A percentile compares a stretch with the other conserved stretches of the same genome.
These are phyloP conservation scores for Malurus alboscapulatus DNA, from an alignment of 2,113 vertebrate species.

Conservation along the genomic window DNA sequence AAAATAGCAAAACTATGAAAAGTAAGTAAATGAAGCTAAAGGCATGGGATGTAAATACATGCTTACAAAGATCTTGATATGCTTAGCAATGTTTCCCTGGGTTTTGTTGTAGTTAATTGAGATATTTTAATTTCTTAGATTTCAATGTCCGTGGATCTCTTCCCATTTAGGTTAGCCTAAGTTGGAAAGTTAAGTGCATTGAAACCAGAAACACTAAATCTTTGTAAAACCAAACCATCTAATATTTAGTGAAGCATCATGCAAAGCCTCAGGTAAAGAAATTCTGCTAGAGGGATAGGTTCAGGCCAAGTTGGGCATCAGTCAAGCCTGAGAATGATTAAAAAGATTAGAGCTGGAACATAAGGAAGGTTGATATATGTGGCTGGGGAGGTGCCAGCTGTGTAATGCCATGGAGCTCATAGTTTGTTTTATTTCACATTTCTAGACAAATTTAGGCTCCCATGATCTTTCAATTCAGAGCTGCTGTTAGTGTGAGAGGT, in stretches of 20 bases:
- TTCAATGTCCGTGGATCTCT: neutral
- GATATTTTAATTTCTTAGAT: neutral
- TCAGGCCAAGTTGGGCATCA: neutral
- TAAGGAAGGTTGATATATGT: neutral
- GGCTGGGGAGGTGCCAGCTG: neutral
- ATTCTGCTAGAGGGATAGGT: neutral
- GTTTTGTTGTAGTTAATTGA: neutral
- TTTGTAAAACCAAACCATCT: neutral
- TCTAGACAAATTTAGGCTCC: neutral
- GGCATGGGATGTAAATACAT: neutral
- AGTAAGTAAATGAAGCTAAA: slow-evolving; percentile 3
- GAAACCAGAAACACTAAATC: neutral
- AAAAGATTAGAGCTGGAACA: neutral
- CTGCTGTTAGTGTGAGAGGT: neutral
- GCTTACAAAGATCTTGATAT: neutral
- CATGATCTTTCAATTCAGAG: neutral
- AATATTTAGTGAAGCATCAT: neutral
- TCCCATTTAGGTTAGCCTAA: neutral
- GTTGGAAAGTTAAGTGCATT: neutral
- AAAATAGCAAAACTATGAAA: neutral
- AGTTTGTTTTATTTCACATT: neutral
- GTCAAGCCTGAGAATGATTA: neutral
- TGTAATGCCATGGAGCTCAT: neutral
- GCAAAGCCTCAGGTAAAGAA: neutral
- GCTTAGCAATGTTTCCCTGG: neutral